Base-by-base conservation (phyloP, 2,113 vertebrate genomes). In the Pogona vitticeps region DNA sequence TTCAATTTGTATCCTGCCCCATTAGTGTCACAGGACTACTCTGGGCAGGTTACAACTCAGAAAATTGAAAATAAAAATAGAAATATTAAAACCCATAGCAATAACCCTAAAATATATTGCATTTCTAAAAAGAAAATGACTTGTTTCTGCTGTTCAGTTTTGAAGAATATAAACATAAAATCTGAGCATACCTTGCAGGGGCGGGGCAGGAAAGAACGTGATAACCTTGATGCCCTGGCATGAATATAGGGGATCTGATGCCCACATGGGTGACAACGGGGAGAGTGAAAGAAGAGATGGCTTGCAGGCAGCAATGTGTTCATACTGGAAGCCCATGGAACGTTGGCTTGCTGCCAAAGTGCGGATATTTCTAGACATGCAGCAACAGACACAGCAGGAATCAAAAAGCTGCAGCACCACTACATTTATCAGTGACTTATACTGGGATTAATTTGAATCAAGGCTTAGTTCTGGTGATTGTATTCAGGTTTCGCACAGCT, bases 341-440 rank as follows among this genome's bases (percentile, higher is more conserved):
- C 61, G 70, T 67, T 85, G 46, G 46, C 63, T 78, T 33, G 9
- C 65, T 70, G 76, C 84, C 84, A 85, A 59, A 13, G 61, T 56
- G 23, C 77, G 61, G 28, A 23, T 28, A 38, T 56, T 77, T 28
- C 46, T 52, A 58, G 65, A n/a, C n/a, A 58, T 63, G 65, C 76
- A 70, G 76, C 63, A 70, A 23, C 84, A 75, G 46, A 65, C 84
- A 58, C 84, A 85, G 84, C 65, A 71, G 76, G 76, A 65, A 78
- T 46, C 76, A 78, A 85, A 70, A 85, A 79, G 65, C 23, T 79
- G 65, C 65, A 38, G 65, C 58, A 71, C 65, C 78, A 8, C 84
- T 28, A 21, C 46, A 79, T 79, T 85, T 68, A 85, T 77, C 63
- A 70, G 20, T 68, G 76, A 78, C 68, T 85, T 85, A 85, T 85